A percentile compares a stretch with the other conserved stretches of the same genome.
phyloP scores from a whole-genome alignment of 2,888 invertebrate genomes.

The Piscicola geometra region DNA sequence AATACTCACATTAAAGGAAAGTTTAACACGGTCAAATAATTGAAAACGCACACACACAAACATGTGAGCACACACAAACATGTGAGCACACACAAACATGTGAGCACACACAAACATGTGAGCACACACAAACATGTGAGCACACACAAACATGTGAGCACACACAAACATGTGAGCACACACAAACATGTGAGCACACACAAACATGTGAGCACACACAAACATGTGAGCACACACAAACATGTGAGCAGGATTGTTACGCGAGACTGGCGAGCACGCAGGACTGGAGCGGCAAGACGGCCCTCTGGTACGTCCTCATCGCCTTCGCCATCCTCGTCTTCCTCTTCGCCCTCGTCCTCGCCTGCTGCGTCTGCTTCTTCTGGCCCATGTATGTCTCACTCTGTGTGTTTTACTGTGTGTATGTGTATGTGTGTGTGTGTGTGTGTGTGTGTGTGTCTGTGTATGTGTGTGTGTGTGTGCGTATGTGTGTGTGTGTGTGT shows the following conservation, averaged over 20 bases:
- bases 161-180: too few relatives aligned
- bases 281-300: constrained; percentile 44
- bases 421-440: not conserved
- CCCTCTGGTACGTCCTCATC: constrained; percentile 44
- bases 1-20: too few relatives aligned
- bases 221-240: constrained; percentile 5
- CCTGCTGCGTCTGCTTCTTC: constrained; percentile 40
- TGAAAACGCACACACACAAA: too few relatives aligned
- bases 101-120: too few relatives aligned
- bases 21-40: too few relatives aligned
- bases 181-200: not conserved
- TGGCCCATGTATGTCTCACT: constrained; percentile 39
- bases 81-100: too few relatives aligned
- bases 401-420: not conserved
- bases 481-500: not conserved
- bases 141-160: too few relatives aligned
- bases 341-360: constrained; percentile 40
- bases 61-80: too few relatives aligned
- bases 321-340: constrained; percentile 43
- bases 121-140: too few relatives aligned
- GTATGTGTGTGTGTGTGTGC: not conserved
- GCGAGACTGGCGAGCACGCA: constrained; percentile 32
- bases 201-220: not conserved
- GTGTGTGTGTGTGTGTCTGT: not conserved
- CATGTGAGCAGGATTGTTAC: not conserved